Evolutionary conservation across 2,888 invertebrate genomes (phyloP), one percentile per base, ranked within the genome.

Genomic region (Salpingus planirostris): DNA sequence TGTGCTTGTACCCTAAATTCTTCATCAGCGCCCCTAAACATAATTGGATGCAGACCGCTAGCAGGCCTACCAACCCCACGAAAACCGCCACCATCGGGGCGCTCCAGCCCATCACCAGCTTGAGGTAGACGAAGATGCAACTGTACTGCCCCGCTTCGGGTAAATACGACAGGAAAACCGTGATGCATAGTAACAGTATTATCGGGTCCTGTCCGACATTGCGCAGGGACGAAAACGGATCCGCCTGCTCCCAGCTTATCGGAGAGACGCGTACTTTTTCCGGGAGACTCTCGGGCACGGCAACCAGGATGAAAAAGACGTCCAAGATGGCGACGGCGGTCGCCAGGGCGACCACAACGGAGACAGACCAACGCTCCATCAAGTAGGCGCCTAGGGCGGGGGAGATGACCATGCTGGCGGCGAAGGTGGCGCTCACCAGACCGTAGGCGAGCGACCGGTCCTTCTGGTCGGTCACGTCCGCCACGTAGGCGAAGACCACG

Each of bases 91-190:
- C 96, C 75, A 91, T 88, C 57, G 90, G 81, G 38, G 84, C 86
- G 50, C 83, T 85, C 69, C 98, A 98, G 47, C 90, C 91, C 85
- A 98, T 93, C 56, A 92, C 74, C 62, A 97, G 74, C 70, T 91
- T 91, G 48, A 98, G 76, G 69, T 98, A 98, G 55, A 98, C 97
- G 71, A 98, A 98, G 70, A 98, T 96, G 70, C 97, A 97, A 36
- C 97, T 97, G 69, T 98, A 98, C 70, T 98, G 95, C 47, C 97
- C 97, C 22, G 89, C 89, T 69, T 99, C 98, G 2, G 98, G 97
- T 51, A 98, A 72, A 68, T 98, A 98, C 12, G 96, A 96, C 35
- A 98, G 75, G 65, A 98, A 91, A 56, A 98, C 97, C 27, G 97
- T 89, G 48, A 95, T 84, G 67, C 97, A 96, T 55, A 98, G 76